Evolutionary conservation across 2,888 invertebrate species (phyloP), one percentile per base, ranked within the genome.

Genomic region (Elmis aenea): DNA sequence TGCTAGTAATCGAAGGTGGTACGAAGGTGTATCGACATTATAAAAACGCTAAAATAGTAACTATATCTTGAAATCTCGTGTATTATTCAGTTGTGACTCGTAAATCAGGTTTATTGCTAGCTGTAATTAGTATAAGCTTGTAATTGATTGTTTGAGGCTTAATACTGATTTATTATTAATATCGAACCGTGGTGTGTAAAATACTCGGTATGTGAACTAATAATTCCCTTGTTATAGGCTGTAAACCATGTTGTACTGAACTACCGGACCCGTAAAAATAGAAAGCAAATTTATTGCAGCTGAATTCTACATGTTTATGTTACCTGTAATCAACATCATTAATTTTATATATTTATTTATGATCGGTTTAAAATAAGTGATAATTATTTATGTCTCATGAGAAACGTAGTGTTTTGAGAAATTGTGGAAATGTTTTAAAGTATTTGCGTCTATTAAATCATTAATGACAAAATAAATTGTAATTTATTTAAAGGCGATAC

Each of bases 131-230:
- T 54, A 49, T 58, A 59, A 60, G 55, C 54, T 52, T 45, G 52
- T 59, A 61, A 61, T 61, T 58, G 58, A 57, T 58, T 59, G 58
- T 60, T 58, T 52, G 54, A 55, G 52, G 54, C 53, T 60, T 59
- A 60, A 60, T 57, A 42, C 57, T 58, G 60, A 59, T 61, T 60
- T 60, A 60, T 57, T 48, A 46, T 46, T 45, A 46, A 51, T 52
- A 49, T 48, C 45, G 48, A 44, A 29, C 20, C 24, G n/a, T 6
- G 25, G 33, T 29, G 35, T 33, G 29, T 32, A 39, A 39, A 39
- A 36, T 26, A 26, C 34, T n/a, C 20, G 35, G 25, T 31, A 31
- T 31, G 26, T 24, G 16, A 21, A 24, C 24, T 25, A 32, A 32
- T 24, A 32, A 25, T 16, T 23, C 32, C 32, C 13, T 32, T 25